Evolutionary conservation across 2,888 invertebrate species (phyloP).

Genomic region (Scaptomyza flava): DNA sequence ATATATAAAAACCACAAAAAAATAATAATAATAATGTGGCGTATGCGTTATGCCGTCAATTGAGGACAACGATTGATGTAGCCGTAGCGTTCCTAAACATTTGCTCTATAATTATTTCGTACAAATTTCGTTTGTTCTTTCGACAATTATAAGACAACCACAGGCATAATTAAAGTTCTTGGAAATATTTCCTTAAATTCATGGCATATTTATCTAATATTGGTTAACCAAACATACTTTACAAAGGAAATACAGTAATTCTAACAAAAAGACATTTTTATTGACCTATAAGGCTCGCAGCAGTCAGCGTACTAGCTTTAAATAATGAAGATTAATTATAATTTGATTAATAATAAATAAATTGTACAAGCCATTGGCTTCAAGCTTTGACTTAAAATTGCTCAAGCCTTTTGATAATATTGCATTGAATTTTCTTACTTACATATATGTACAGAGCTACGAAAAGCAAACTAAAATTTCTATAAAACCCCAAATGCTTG

Average conservation of each 20-base stretch:
- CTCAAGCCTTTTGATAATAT: no score
- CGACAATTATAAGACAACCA: slow-evolving; percentile 17
- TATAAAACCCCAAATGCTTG: neutral
- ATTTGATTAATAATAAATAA: no score
- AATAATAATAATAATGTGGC: slow-evolving; percentile 29
- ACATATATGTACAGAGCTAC: neutral
- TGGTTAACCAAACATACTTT: no score
- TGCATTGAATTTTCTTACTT: neutral
- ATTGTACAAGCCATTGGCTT: no score
- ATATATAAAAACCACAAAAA: neutral
- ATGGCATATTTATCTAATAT: no score
- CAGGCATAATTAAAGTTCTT: slow-evolving; percentile 18
- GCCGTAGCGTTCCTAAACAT: slow-evolving; percentile 9
- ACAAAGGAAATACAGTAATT: no score
- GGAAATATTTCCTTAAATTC: neutral
- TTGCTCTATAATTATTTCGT: slow-evolving; percentile 41
- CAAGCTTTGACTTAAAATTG: no score
- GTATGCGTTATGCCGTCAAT: slow-evolving; percentile 43
- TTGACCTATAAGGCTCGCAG: no score
- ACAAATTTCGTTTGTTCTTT: slow-evolving; percentile 22
- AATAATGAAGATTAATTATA: no score
- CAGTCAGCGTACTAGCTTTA: no score
- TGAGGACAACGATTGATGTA: slow-evolving; percentile 37
- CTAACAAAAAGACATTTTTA: no score
- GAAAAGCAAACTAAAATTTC: no score